Evolutionary conservation across 2,113 vertebrate genomes (phyloP).

Genomic region (Chiloscyllium plagiosum): DNA sequence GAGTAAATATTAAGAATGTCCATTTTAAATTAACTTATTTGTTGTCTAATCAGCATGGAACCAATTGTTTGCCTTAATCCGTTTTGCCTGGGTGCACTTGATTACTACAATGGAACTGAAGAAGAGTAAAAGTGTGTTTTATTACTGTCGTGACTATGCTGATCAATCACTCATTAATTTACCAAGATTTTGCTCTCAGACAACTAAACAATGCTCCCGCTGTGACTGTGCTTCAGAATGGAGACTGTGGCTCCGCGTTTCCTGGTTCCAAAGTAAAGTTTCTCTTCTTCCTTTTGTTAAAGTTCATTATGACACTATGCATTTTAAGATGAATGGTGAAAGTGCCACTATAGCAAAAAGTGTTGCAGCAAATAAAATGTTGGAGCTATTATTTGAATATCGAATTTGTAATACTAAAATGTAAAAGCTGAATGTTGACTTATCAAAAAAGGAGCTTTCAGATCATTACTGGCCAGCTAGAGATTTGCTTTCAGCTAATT

Average conservation of each 20-base stretch:
- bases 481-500: neutral
- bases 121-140: neutral
- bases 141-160: conserved; percentile 8
- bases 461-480: neutral
- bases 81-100: conserved; percentile 11
- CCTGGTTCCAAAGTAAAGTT: neutral
- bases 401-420: neutral
- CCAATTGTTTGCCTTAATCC: neutral
- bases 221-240: neutral
- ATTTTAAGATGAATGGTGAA: neutral
- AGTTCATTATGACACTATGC: neutral
- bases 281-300: neutral
- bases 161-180: conserved; percentile 29
- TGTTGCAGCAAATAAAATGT: neutral
- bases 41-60: neutral
- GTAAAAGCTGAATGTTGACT: neutral
- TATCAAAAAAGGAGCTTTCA: neutral
- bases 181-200: neutral
- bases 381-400: neutral
- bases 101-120: neutral
- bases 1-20: neutral
- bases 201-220: neutral
- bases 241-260: conserved; percentile 5
- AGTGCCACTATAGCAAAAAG: neutral
- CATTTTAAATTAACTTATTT: neutral